These are phyloP conservation scores for Heliconius congener DNA, from an alignment of 1,140 invertebrate species.

Conservation along the genomic window DNA sequence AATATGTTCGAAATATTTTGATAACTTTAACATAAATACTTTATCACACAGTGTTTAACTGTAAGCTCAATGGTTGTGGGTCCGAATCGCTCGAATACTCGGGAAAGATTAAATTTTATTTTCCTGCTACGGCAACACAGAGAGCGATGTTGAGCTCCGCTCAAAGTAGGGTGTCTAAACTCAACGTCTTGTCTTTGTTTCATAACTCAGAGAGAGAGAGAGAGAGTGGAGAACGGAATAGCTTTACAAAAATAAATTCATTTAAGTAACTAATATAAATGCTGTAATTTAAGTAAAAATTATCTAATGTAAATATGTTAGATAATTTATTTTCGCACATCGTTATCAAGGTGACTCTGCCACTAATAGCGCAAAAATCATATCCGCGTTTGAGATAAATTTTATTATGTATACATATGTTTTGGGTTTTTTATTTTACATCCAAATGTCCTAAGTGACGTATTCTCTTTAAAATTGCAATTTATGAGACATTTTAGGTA, in stretches of 20 bases:
- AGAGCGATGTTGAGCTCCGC: too few relatives aligned
- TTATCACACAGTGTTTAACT: background rate
- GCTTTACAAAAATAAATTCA: background rate
- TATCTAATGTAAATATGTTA: constrained; percentile 8
- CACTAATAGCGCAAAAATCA: constrained; percentile 23
- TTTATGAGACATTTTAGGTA: background rate
- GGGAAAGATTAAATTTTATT: too few relatives aligned
- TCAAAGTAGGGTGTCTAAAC: too few relatives aligned
- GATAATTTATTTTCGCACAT: constrained; percentile 50
- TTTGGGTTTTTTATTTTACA: background rate
- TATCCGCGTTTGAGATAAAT: constrained; percentile 25
- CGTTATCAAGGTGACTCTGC: constrained; percentile 58
- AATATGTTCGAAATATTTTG: background rate
- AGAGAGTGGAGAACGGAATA: too few relatives aligned
- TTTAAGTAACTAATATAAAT: background rate
- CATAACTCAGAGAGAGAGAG: too few relatives aligned
- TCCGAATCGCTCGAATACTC: too few relatives aligned
- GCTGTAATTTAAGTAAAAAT: background rate
- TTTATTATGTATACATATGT: background rate
- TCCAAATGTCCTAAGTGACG: background rate
- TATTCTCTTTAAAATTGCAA: background rate
- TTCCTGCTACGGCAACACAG: too few relatives aligned
- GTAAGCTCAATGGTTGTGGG: too few relatives aligned
- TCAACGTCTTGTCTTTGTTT: too few relatives aligned
- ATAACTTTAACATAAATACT: background rate